Base-by-base conservation (phyloP, 2,888 invertebrate genomes). In the Branchipolynoe longqiensis region DNA sequence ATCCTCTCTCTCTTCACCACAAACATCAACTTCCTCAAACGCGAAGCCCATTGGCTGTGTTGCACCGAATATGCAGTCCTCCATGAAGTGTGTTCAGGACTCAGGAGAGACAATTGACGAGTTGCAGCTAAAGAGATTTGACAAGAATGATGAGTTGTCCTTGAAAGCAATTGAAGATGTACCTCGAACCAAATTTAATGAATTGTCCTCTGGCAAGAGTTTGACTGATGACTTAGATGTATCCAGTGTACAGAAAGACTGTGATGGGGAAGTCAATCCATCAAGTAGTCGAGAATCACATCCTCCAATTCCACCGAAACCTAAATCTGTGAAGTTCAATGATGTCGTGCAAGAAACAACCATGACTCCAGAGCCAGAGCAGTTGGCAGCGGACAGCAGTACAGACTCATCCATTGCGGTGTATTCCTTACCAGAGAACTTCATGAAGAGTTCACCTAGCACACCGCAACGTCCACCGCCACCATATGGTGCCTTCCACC, bases 311-410 rank as follows among this genome's bases (percentile, higher is more conserved):
- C 78, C 78, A 14, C 25, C 28, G 28, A 78, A 78, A 78, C 78
- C 78, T 6, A 78, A 78, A 48, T 31, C 78, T 25, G 78, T 78
- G 41, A 78, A 78, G 48, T 78, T 78, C 25, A 78, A 54, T 78
- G 78, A 78, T 48, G 78, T 78, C 31, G 54, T 78, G 28, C 48
- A 78, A 28, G 41, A 41, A 28, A 78, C 25, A 41, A 54, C 41
- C 54, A 48, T 78, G 78, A 78, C 78, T 12, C 78, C 78, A 25
- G 78, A 78, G 18, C 78, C 78, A 14, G 78, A 78, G 38, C 69
- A 69, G 22, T 69, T 38, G 18, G 38, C 69, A 6, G 69, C 22
- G 12, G 69, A 69, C 41, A 78, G 54, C 48, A 78, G 78, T 41
- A 41, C 48, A 28, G 78, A 78, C 31, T 78, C 78, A 1, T 78